Conservation (phyloP, 2,888 invertebrate species). For the Himalopsyche anomala region DNA sequence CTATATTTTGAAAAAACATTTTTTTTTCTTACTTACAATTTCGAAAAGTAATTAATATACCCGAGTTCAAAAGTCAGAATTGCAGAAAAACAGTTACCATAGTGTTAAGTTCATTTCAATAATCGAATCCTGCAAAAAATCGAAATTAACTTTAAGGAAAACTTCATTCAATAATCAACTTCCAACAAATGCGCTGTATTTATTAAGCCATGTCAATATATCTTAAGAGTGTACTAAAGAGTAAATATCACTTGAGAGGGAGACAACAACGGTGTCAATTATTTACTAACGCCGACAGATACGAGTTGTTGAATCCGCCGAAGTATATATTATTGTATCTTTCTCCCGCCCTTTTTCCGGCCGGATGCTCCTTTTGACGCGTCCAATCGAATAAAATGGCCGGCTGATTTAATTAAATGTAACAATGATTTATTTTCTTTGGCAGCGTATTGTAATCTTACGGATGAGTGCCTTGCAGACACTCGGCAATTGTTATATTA, state of each 20-base stretch:
- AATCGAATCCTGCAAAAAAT: too few relatives aligned
- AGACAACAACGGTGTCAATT: background rate
- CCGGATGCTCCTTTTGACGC: conserved; percentile 59
- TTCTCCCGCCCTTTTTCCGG: conserved; percentile 47
- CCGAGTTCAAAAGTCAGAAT: too few relatives aligned
- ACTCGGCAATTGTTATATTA: background rate
- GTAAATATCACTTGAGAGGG: background rate
- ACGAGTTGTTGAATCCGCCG: conserved; percentile 3
- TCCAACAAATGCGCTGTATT: background rate
- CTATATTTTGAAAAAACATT: too few relatives aligned
- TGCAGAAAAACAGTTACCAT: too few relatives aligned
- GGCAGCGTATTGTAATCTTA: conserved; percentile 28
- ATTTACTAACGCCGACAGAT: background rate
- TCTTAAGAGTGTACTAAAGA: background rate
- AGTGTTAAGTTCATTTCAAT: too few relatives aligned
- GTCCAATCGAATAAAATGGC: conserved; percentile 63
- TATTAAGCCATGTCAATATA: background rate
- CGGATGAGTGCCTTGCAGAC: conserved; percentile 35
- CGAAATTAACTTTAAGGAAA: too few relatives aligned
- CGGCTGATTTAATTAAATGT: conserved; percentile 64
- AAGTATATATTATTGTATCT: conserved; percentile 18
- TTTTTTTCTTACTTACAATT: too few relatives aligned
- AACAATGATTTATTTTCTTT: conserved; percentile 65
- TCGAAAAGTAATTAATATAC: too few relatives aligned
- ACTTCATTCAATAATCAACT: too few relatives aligned